Percentiles rank a stretch among this genome's conserved stretches.
Conservation (phyloP, 2,888 invertebrate species). For the Synergus umbraculus region DNA sequence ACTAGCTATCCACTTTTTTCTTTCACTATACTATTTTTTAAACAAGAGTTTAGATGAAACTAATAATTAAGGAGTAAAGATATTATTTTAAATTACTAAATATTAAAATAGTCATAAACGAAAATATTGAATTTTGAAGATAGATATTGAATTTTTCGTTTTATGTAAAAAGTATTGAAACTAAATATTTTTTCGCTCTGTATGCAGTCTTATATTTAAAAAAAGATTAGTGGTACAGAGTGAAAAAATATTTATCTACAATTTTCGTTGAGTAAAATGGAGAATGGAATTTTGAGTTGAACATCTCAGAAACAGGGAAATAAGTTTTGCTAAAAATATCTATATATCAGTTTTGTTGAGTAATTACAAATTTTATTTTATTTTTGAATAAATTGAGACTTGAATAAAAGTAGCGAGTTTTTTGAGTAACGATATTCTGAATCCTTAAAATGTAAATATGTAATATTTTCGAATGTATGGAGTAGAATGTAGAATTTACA, state of each 20-base stretch:
- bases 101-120: too few species aligned
- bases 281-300: not conserved
- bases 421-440: not conserved
- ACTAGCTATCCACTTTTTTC: not conserved
- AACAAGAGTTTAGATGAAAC: not conserved
- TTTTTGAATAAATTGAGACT: not conserved
- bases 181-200: too few species aligned
- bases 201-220: too few species aligned
- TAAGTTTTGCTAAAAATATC: not conserved
- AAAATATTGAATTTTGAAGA: not conserved
- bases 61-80: not conserved
- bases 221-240: too few species aligned
- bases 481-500: not conserved
- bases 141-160: too few species aligned
- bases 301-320: not conserved
- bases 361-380: not conserved
- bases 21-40: too few species aligned
- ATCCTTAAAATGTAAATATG: not conserved
- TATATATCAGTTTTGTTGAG: not conserved
- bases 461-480: not conserved
- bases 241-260: too few species aligned
- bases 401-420: not conserved
- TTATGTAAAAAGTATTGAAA: too few species aligned
- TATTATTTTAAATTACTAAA: not conserved
- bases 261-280: not conserved